Percentiles rank a stretch among this genome's conserved stretches.
Conservation (phyloP, 2,888 invertebrate species). For the Drosophila meridiana region DNA sequence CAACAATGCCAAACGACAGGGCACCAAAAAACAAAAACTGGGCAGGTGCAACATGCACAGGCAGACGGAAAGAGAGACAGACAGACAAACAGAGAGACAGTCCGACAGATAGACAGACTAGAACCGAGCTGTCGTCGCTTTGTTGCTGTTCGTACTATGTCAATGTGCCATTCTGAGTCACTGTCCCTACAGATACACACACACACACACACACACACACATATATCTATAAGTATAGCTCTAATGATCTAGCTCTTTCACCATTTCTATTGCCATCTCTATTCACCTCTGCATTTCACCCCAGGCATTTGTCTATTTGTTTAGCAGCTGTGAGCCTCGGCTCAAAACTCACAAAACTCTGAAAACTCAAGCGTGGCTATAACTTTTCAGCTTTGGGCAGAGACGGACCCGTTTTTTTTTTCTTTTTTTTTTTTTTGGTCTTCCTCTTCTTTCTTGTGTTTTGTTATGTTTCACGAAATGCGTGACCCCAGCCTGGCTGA, state of each 20-base stretch:
- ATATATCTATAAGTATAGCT: background rate
- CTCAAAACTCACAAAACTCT: background rate
- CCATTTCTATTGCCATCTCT: conserved; percentile 32
- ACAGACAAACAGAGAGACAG: background rate
- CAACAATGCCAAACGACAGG: conserved; percentile 29
- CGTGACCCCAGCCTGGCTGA: conserved; percentile 60
- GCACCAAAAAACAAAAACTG: conserved; percentile 26
- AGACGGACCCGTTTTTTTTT: conserved; percentile 26
- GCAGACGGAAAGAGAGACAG: conserved; percentile 1
- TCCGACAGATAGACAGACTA: background rate
- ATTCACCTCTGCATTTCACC: conserved; percentile 59
- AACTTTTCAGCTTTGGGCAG: conserved; percentile 10
- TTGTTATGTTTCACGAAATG: conserved; percentile 51
- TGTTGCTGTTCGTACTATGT: conserved; percentile 44
- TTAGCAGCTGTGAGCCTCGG: conserved; percentile 56
- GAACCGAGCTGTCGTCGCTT: conserved; percentile 21
- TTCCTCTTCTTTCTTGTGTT: background rate
- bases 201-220: too few species aligned
- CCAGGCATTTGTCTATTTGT: conserved; percentile 62
- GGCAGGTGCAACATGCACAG: conserved; percentile 75
- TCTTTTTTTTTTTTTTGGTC: background rate
- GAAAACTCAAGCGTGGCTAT: conserved; percentile 13
- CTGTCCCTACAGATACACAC: conserved; percentile 10
- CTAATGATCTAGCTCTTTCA: background rate
- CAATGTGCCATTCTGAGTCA: conserved; percentile 59